phyloP scores from a whole-genome alignment of 2,888 invertebrate genomes.

The Nomada lathburiana region DNA sequence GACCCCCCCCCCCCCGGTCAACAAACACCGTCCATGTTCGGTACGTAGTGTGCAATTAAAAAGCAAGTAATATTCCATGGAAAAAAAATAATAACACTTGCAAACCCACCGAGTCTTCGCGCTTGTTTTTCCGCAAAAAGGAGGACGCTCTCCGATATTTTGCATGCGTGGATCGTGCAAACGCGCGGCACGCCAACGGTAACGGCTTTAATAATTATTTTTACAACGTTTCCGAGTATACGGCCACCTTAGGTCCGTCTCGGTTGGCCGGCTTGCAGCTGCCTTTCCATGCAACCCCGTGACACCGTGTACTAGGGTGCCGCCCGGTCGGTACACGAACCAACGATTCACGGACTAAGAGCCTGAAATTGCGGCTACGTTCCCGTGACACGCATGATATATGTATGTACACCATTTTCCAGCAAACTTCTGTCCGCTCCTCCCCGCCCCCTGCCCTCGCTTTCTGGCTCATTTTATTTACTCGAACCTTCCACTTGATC shows the following conservation, averaged over 20 bases:
- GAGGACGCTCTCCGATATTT: constrained; percentile 22
- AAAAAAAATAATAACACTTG: too few relatives aligned
- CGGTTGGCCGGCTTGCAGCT: constrained; percentile 84
- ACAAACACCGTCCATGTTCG: too few relatives aligned
- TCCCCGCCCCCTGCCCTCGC: background rate
- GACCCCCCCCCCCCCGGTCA: too few relatives aligned
- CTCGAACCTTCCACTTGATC: background rate
- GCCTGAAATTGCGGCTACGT: constrained; percentile 45
- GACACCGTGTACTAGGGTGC: constrained; percentile 79
- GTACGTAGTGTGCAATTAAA: too few relatives aligned
- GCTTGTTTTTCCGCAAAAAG: constrained; percentile 13
- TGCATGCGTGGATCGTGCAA: constrained; percentile 35
- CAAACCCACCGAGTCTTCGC: background rate
- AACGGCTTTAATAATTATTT: constrained; percentile 85
- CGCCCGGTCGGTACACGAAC: constrained; percentile 72
- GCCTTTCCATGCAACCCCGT: constrained; percentile 82
- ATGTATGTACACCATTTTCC: constrained; percentile 11
- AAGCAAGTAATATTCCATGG: too few relatives aligned
- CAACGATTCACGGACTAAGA: constrained; percentile 54
- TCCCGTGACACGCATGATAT: constrained; percentile 5
- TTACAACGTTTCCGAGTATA: constrained; percentile 84
- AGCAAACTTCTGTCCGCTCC: constrained; percentile 4
- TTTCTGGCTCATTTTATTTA: background rate
- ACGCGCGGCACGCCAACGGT: constrained; percentile 69
- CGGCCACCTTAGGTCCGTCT: constrained; percentile 78